Base-by-base conservation (phyloP, 2,888 invertebrate species). In the Trachelus iudaicus region DNA sequence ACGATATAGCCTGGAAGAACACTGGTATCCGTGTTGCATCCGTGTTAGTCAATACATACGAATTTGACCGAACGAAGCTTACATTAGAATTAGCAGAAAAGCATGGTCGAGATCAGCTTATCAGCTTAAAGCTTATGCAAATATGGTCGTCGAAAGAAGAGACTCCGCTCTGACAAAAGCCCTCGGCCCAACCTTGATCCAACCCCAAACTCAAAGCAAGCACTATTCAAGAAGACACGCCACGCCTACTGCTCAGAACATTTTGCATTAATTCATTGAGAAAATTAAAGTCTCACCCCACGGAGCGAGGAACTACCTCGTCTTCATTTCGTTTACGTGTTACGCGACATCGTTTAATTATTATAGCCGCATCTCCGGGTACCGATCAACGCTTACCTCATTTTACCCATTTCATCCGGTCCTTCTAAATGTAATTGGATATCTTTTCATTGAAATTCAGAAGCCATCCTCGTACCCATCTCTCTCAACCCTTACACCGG, bases 101-200 rank as follows among this genome's bases (percentile, higher is more conserved):
- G 76, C 77, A 73, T 76, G 76, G 79, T 73, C 75, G 76, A 82
- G 83, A 84, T 83, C 81, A 83, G 84, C 86, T 84, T 83, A 84
- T 80, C 83, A 80, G 83, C 84, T 82, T 77, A 82, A 78, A 80
- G 83, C 80, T 84, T 83, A 84, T 84, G 84, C 83, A 83, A 85
- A 85, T 85, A 77, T 79, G 79, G 79, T 73, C 73, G 78, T 75
- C 56, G 77, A 78, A 84, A 81, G 79, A 81, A 81, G 73, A 69
- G 73, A 69, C 71, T 80, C 23, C 56, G 23, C 56, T 56, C 23
- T 56, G 9, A 34, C 75, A 69, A 56, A 56, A 56, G 56, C 23
- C 23, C 56, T 23, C 56, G 23, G 56, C 23, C 9, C 23, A 23
- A 56, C 23, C 56, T 56, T 23, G 56, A 56, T 56, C 23, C 56